Evolutionary conservation across 92 coral and sea anemone species (phyloP).

Genomic region (Phenganax marumi): DNA sequence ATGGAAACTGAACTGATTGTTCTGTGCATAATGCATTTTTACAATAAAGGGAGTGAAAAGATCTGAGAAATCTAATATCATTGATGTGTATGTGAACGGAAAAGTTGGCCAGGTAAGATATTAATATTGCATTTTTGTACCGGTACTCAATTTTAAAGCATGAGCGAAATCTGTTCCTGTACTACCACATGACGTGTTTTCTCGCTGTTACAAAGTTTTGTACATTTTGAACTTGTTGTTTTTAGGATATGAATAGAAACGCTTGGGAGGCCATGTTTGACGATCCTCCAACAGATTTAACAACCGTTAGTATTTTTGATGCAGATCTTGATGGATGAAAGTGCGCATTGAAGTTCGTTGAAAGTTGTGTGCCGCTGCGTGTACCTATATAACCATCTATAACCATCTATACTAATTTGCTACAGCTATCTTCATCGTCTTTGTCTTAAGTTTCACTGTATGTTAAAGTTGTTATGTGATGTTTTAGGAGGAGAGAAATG

Average conservation of each 20-base stretch:
- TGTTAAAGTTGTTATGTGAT: neutral
- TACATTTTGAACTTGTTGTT: neutral
- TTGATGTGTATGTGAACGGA: slow-evolving; percentile 92
- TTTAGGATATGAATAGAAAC: slow-evolving; percentile 76
- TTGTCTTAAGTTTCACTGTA: neutral
- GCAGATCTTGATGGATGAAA: neutral
- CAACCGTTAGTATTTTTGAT: slow-evolving; percentile 56
- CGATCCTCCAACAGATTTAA: slow-evolving; percentile 80
- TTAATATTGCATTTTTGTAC: too few relatives aligned
- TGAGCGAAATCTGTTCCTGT: neutral
- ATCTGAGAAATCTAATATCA: slow-evolving; percentile 92
- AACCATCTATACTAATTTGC: neutral
- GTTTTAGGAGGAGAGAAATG: slow-evolving; percentile 71
- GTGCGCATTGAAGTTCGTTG: neutral
- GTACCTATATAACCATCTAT: too few relatives aligned
- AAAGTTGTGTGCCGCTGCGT: too few relatives aligned
- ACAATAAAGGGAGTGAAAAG: slow-evolving; percentile 79
- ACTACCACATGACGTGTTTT: neutral
- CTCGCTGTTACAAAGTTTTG: neutral
- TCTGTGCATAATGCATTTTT: neutral
- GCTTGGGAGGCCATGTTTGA: slow-evolving; percentile 86
- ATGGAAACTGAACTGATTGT: neutral
- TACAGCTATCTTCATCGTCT: too few relatives aligned
- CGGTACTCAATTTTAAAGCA: too few relatives aligned
- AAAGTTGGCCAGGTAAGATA: slow-evolving; percentile 93